Percentiles rank a stretch among this genome's conserved stretches.
phyloP scores from a whole-genome alignment of 64 coral and sea anemone genomes.

The Orbicella faveolata region DNA sequence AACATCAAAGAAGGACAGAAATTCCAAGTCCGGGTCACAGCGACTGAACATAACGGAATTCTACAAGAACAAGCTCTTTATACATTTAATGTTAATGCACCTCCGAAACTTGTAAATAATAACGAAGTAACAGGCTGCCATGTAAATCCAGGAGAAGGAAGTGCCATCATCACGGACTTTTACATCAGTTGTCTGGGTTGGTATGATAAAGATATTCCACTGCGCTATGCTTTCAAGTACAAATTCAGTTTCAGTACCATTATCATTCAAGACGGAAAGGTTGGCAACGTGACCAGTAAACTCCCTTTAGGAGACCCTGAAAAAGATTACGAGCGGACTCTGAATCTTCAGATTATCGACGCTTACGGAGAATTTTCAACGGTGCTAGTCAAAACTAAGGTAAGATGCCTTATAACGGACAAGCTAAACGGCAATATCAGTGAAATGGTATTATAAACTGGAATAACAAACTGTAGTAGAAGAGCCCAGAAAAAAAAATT shows the following conservation, averaged over 20 bases:
- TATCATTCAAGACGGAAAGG: conserved; percentile 30
- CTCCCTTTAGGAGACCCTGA: conserved; percentile 28
- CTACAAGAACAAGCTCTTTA: conserved; percentile 30
- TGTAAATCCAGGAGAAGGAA: conserved; percentile 29
- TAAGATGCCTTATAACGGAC: background rate
- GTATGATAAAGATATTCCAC: conserved; percentile 42
- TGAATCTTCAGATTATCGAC: conserved; percentile 53
- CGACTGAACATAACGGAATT: background rate
- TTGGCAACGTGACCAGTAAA: conserved; percentile 15
- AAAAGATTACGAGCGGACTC: background rate
- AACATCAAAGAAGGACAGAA: conserved; percentile 5
- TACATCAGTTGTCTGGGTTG: conserved; percentile 45
- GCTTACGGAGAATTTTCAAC: conserved; percentile 45
- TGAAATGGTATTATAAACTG: background rate
- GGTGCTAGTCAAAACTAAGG: conserved; percentile 38
- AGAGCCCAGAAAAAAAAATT: too few relatives aligned
- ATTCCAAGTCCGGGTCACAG: conserved; percentile 4
- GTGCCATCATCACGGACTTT: conserved; percentile 36
- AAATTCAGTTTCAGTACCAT: conserved; percentile 28
- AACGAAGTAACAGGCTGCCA: background rate
- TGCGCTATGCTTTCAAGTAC: conserved; percentile 42
- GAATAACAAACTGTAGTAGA: background rate
- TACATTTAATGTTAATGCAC: conserved; percentile 18
- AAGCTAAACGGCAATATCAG: background rate
- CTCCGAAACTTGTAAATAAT: background rate